Evolutionary conservation across 2,888 invertebrate genomes (phyloP), one percentile per base, ranked within the genome.

Genomic region (Callinectes sapidus): DNA sequence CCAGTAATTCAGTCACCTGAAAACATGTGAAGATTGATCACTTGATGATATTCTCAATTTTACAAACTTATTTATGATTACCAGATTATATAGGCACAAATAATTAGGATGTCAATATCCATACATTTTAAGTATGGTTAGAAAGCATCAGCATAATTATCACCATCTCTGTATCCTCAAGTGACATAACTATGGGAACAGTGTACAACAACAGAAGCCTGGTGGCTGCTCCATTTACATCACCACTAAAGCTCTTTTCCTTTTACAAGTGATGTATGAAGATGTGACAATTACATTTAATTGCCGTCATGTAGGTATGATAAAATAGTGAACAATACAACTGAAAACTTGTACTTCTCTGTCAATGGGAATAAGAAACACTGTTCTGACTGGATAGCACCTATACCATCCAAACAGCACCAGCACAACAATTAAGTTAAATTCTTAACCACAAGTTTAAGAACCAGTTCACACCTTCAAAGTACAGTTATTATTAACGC

Each of bases 331-430:
- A 54, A 42, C 23, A 48, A 48, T 8, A 28, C 35, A 28, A 88
- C 35, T 71, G 71, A 23, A 71, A 71, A 10, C 28, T 71, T 71
- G 71, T 71, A 71, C 71, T 48, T 48, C 71, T 48, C 10, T 48
- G 48, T 48, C 48, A 48, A 48, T 48, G 48, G 8, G 10, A 48
- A 48, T 48, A 48, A 48, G 48, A 48, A 48, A 48, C 6, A 42
- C 48, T 10, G 10, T 48, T 48, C 48, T 3, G 61, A 61, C 39
- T 39, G 39, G 2, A 39, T 23, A 61, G 1, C 61, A 71, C 10
- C n/a, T 71, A 28, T 23, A 71, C 71, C 71, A 71, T 71, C 71
- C 71, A 71, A n/a, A 71, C 71, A 71, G 71, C n/a, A 71, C 71
- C 13, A 28, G 71, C 28, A 28, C 28, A 28, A 71, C 8, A 71